A percentile compares a stretch with the other conserved stretches of the same genome.
Evolutionary conservation across 2,797 vertebrate species (phyloP).

Genomic region (Helicolenus hilgendorfi): DNA sequence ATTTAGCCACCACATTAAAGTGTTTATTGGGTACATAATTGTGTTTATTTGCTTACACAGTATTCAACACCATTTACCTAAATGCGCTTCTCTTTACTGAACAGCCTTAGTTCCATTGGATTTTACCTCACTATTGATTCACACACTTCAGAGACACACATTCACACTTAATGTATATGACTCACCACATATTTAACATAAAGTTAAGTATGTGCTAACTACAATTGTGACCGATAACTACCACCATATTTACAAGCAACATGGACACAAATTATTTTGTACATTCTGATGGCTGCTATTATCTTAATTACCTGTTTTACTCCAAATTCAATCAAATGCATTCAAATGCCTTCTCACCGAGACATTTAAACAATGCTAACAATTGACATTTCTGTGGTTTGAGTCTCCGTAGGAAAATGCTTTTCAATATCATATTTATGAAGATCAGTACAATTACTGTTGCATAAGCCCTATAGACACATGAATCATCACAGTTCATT

Average conservation of each 20-base stretch:
- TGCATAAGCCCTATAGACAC: neutral
- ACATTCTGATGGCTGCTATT: neutral
- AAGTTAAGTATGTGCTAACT: neutral
- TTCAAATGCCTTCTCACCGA: neutral
- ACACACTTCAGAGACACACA: neutral
- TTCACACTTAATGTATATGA: neutral
- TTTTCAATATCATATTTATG: neutral
- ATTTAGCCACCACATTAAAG: neutral
- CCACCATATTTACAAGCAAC: neutral
- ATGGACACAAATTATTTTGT: neutral
- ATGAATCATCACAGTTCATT: neutral
- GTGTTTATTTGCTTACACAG: neutral
- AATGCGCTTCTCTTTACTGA: neutral
- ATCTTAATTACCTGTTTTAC: neutral
- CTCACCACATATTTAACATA: neutral
- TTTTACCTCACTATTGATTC: neutral
- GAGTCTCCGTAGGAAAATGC: neutral
- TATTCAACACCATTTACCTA: neutral
- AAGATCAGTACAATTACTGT: neutral
- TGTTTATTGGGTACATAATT: neutral
- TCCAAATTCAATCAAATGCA: neutral
- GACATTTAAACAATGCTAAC: neutral
- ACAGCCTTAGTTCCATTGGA: neutral
- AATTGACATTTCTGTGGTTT: neutral
- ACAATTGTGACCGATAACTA: neutral